A percentile compares a stretch with the other conserved stretches of the same genome.
These are phyloP conservation scores for Paedocypris sp. DNA, from an alignment of 2,113 vertebrate genomes.

Conservation along the genomic window DNA sequence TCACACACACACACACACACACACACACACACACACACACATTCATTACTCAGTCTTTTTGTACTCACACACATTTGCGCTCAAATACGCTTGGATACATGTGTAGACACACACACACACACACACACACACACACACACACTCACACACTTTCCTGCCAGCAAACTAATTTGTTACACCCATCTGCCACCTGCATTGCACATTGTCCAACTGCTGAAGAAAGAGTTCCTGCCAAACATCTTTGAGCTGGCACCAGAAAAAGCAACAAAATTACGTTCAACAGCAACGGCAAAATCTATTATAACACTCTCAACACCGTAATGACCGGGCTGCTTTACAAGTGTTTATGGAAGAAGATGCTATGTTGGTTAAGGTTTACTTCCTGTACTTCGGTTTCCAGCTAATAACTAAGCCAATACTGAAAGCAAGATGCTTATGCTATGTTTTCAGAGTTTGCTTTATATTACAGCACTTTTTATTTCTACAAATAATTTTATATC, in stretches of 20 bases:
- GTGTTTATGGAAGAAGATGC: too few relatives aligned
- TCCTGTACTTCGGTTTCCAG: too few relatives aligned
- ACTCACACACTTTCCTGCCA: constrained; percentile 8
- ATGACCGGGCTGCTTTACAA: not conserved
- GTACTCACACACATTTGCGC: not conserved
- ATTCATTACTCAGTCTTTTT: too few relatives aligned
- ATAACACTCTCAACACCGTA: not conserved
- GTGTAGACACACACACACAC: not conserved
- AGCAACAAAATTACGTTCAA: not conserved
- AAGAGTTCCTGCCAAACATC: constrained; percentile 27
- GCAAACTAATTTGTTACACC: constrained; percentile 33
- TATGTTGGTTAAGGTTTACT: too few relatives aligned
- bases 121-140: not conserved
- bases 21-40: too few relatives aligned
- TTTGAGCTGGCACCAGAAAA: constrained; percentile 16
- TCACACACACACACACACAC: too few relatives aligned
- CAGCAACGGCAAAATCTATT: not conserved
- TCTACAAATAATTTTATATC: not conserved
- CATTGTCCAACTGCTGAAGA: constrained; percentile 11
- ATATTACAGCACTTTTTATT: not conserved
- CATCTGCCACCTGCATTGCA: constrained; percentile 37
- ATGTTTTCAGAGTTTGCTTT: too few relatives aligned
- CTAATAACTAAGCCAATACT: too few relatives aligned
- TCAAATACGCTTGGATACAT: not conserved
- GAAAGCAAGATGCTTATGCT: too few relatives aligned